Base-by-base conservation (phyloP, 2,888 invertebrate genomes). In the Lumbricus terrestris region DNA sequence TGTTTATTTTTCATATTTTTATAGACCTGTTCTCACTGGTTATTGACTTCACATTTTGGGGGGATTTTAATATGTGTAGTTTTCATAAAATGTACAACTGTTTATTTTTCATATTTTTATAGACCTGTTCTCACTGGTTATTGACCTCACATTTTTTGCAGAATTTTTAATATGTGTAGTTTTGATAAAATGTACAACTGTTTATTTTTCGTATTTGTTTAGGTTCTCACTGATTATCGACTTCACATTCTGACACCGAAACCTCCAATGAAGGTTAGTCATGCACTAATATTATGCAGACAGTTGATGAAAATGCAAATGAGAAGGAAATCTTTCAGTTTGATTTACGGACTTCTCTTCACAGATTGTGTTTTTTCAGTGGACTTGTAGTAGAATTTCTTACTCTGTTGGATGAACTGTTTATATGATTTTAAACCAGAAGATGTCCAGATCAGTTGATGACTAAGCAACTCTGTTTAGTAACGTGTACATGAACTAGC, bases 171-270 rank as follows among this genome's bases (percentile, higher is more conserved):
- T 29, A 15, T 13, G 82, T 82, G 82, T 13, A 34, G 3, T 82
- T 82, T 18, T 82, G 3, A 82, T 35, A 34, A 34, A 82, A 35
- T 85, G 4, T 34, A 35, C 85, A 85, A 35, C 6, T 35, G 34
- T 37, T 85, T 85, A 0, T 85, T 35, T 83, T 85, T 85, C 23
- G 6, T 16, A 85, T 85, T 23, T 85, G 6, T 85, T 6, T 37
- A 85, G 85, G 85, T 37, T 35, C 85, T 85, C 35, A 85, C 35
- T 85, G 85, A 85, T 37, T 85, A 85, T 85, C 85, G 85, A 85
- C 20, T 85, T 34, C n/a, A 35, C 85, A 85, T 85, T 37, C 37
- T 85, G 16, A 35, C 85, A 23, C 85, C 35, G 35, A 85, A 85
- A 16, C 34, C 37, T 1, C 85, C 35, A 85, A 13, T 85, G 85